Conservation (phyloP, 2,797 vertebrate genomes). For the Hippoglossus hippoglossus region DNA sequence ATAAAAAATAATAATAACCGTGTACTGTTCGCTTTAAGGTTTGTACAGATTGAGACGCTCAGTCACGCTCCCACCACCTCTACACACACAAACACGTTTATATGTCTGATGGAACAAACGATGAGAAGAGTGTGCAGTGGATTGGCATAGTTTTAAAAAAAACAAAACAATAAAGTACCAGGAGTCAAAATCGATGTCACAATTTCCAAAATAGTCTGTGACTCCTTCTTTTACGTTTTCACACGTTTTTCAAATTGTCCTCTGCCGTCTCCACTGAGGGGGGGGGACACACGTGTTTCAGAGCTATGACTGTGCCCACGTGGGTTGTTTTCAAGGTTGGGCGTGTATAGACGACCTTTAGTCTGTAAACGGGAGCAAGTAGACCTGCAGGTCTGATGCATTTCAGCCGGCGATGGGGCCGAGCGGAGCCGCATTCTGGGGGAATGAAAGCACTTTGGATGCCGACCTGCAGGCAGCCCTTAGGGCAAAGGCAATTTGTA, state of each 20-base stretch:
- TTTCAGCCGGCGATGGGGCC: slow-evolving; percentile 67
- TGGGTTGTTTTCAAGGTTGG: slow-evolving; percentile 65
- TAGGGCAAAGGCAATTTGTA: slow-evolving; percentile 77
- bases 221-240: slow-evolving; percentile 52
- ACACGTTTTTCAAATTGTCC: slow-evolving; percentile 48
- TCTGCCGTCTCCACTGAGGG: slow-evolving; percentile 28
- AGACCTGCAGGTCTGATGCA: slow-evolving; percentile 74
- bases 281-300: slow-evolving; percentile 5
- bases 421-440: slow-evolving; percentile 58
- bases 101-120: slow-evolving; percentile 52
- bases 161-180: slow-evolving; percentile 24
- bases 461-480: slow-evolving; percentile 76
- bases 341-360: slow-evolving; percentile 62
- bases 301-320: slow-evolving; percentile 56
- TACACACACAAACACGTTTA: slow-evolving; percentile 61
- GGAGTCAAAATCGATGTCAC: slow-evolving; percentile 58
- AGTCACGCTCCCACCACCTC: slow-evolving; percentile 58
- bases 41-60: slow-evolving; percentile 79
- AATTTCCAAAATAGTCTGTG: slow-evolving; percentile 62
- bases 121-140: slow-evolving; percentile 55
- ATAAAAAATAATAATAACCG: slow-evolving; percentile 11
- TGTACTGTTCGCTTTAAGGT: slow-evolving; percentile 68
- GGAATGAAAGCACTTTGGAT: slow-evolving; percentile 78
- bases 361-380: slow-evolving; percentile 70
- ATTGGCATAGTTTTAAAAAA: slow-evolving; percentile 67